Evolutionary conservation across 2,888 invertebrate genomes (phyloP).

Genomic region (Bombylius major): DNA sequence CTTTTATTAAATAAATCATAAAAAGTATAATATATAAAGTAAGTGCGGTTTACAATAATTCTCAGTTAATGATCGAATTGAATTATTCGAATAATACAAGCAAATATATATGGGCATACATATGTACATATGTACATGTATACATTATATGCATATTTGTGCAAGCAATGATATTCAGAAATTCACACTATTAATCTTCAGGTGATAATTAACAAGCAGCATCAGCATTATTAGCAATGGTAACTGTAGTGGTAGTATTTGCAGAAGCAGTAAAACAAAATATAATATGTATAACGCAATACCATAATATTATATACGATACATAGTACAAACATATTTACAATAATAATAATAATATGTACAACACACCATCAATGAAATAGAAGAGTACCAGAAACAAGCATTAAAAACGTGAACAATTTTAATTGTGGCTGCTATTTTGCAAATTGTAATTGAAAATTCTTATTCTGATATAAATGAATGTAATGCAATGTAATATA

Average conservation of each 20-base stretch:
- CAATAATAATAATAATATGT: too few species aligned
- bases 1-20: neutral
- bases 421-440: conserved; percentile 9
- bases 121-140: too few species aligned
- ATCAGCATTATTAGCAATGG: neutral
- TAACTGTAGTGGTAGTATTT: too few species aligned
- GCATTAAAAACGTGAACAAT: conserved; percentile 7
- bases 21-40: neutral
- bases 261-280: too few species aligned
- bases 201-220: conserved; percentile 9
- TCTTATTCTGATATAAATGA: neutral
- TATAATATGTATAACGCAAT: too few species aligned
- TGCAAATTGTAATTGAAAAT: conserved; percentile 1
- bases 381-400: conserved; percentile 1
- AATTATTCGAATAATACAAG: neutral
- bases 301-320: too few species aligned
- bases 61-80: neutral
- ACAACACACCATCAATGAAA: too few species aligned
- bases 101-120: neutral
- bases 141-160: too few species aligned
- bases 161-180: neutral
- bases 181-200: conserved; percentile 9
- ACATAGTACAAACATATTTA: too few species aligned
- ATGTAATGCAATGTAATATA: neutral
- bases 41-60: neutral